A percentile compares a stretch with the other conserved stretches of the same genome.
These are phyloP conservation scores for Mixornis gularis DNA, from an alignment of 2,113 vertebrate species.

Conservation along the genomic window DNA sequence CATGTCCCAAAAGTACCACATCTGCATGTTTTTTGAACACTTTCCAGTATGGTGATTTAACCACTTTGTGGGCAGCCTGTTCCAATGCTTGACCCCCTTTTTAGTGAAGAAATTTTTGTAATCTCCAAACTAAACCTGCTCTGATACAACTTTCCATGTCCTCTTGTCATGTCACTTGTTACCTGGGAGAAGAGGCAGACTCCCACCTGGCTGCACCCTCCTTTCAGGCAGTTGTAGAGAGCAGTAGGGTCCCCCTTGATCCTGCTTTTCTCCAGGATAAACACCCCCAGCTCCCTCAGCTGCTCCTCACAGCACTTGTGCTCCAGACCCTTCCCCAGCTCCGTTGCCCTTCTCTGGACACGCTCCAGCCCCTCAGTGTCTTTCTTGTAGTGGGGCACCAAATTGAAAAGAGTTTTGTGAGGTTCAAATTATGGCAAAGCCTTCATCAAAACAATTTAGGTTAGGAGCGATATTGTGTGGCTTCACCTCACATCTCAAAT, in stretches of 20 bases:
- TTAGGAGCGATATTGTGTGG: not conserved
- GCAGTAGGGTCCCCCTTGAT: accelerated
- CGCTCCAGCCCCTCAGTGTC: not conserved
- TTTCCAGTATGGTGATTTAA: not conserved
- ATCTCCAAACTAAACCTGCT: not conserved
- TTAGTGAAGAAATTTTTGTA: not conserved
- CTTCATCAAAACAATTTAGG: not conserved
- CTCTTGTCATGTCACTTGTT: not conserved
- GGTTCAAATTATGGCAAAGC: not conserved
- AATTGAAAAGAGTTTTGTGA: not conserved
- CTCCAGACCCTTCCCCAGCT: not conserved
- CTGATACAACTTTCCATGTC: not conserved
- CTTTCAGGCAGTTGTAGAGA: not conserved
- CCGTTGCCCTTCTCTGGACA: not conserved
- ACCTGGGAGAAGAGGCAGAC: accelerated
- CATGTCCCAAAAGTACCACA: not conserved
- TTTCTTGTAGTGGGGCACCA: accelerated
- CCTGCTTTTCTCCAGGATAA: not conserved
- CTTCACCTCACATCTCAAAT: not conserved
- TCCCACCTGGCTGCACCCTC: not conserved
- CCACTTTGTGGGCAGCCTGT: not conserved
- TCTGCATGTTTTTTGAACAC: not conserved
- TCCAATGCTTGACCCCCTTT: not conserved
- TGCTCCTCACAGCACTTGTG: not conserved
- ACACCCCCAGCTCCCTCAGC: not conserved